Evolutionary conservation across 2,888 invertebrate species (phyloP), one percentile per base, ranked within the genome.

Genomic region (Eristalis tenax): DNA sequence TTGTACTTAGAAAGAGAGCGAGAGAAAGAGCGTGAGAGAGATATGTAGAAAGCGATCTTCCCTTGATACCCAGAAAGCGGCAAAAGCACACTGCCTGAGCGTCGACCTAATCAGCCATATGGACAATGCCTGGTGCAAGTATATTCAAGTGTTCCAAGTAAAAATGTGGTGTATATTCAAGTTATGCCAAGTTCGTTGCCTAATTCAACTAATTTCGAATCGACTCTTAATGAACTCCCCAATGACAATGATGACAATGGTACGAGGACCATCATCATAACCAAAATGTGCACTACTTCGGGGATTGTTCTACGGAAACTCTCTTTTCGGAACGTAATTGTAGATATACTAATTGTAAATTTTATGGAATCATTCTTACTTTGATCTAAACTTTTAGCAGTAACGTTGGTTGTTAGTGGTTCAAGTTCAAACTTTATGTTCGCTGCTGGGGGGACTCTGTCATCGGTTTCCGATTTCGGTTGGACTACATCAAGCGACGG

Each of bases 311-410:
- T 83, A 87, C 73, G 83, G 76, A 79, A 87, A 87, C 83, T 87
- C 79, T 87, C 83, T 83, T 87, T 87, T 79, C 23, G 83, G 69
- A 88, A 83, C 81, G 89, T 88, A 82, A 85, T 82, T 77, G 85
- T 86, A 88, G 78, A 63, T 83, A 80, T 88, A 86, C 85, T 89
- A 73, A 75, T 79, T 75, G 88, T 86, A 88, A 89, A 88, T 85
- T 83, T 87, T 89, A 89, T 89, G 69, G 76, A 84, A 88, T 79
- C 86, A 90, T 91, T 92, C 92, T 92, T 92, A 92, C 92, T 92
- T 92, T 92, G 92, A 90, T 92, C 92, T 92, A 92, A 91, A 90
- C 91, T 91, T 90, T 90, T 91, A 89, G 90, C 79, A 79, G 85
- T 80, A 73, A 69, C 76, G 83, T 73, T 82, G 71, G 66, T 74